These are phyloP conservation scores for Sardinella longiceps DNA, from an alignment of 2,797 vertebrate genomes.

Conservation along the genomic window DNA sequence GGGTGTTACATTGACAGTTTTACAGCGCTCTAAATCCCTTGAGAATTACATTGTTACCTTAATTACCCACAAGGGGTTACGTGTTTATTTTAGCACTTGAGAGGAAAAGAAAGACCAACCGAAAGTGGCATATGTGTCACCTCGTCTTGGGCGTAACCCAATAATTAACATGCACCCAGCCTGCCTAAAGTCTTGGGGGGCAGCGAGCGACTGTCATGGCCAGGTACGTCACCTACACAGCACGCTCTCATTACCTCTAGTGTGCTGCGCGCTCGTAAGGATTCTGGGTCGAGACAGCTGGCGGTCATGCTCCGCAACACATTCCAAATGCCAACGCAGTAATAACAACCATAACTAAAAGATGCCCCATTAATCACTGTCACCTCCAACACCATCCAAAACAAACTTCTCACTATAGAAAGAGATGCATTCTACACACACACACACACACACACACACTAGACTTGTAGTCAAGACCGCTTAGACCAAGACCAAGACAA, in stretches of 20 bases:
- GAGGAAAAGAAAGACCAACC: background rate
- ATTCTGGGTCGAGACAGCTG: background rate
- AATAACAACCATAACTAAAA: background rate
- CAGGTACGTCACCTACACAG: conserved; percentile 15
- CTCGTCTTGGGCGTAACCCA: background rate
- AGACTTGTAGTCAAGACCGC: no score
- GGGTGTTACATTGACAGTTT: background rate
- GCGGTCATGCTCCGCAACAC: background rate
- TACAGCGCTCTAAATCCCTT: background rate
- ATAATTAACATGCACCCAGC: conserved; percentile 33
- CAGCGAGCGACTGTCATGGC: conserved; percentile 22
- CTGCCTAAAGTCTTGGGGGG: conserved; percentile 25
- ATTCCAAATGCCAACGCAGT: background rate
- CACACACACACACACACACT: background rate
- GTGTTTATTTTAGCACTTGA: conserved; percentile 7
- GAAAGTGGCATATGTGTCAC: background rate
- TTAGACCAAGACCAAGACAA: no score
- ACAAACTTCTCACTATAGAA: background rate
- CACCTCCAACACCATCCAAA: background rate
- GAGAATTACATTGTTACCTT: background rate
- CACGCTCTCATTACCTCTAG: conserved; percentile 41
- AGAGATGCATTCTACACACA: background rate
- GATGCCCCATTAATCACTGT: background rate
- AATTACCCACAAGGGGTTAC: conserved; percentile 29
- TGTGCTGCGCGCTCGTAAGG: conserved; percentile 26